Conservation (phyloP, 2,888 invertebrate genomes). For the Chrysomela aeneicollis region DNA sequence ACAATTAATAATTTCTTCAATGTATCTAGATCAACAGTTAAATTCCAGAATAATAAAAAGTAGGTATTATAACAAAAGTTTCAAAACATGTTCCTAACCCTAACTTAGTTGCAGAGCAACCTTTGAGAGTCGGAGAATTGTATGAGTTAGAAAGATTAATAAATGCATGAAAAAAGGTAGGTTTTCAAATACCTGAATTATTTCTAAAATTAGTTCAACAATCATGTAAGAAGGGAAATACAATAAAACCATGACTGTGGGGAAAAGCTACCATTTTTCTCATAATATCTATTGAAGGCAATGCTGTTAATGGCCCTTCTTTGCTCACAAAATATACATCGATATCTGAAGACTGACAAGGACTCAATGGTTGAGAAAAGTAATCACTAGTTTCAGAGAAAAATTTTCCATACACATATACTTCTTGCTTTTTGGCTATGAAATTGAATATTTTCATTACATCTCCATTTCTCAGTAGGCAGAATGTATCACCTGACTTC, state of each 20-base stretch:
- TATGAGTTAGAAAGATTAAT: too few species aligned
- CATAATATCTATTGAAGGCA: not conserved
- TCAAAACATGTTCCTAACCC: too few species aligned
- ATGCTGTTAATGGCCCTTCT: not conserved
- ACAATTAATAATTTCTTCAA: too few species aligned
- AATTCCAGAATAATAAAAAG: too few species aligned
- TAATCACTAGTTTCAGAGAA: not conserved
- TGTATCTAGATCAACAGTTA: too few species aligned
- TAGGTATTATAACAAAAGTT: too few species aligned
- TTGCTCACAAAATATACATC: not conserved
- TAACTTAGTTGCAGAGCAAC: too few species aligned
- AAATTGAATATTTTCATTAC: conserved; percentile 2
- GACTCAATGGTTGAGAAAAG: not conserved
- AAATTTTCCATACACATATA: conserved; percentile 3
- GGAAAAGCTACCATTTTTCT: conserved; percentile 13
- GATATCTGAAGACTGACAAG: conserved; percentile 12
- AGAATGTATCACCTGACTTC: conserved; percentile 4
- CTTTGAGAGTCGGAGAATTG: too few species aligned
- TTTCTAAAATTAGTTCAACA: not conserved
- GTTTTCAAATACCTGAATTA: too few species aligned
- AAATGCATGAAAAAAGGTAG: too few species aligned
- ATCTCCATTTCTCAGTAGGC: conserved; percentile 5
- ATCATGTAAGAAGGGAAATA: conserved; percentile 11
- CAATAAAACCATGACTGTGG: conserved; percentile 3
- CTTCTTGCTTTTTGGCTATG: not conserved